Percentiles rank a stretch among this genome's conserved stretches.
Conservation (phyloP, 2,888 invertebrate species). For the Apamea sordens region DNA sequence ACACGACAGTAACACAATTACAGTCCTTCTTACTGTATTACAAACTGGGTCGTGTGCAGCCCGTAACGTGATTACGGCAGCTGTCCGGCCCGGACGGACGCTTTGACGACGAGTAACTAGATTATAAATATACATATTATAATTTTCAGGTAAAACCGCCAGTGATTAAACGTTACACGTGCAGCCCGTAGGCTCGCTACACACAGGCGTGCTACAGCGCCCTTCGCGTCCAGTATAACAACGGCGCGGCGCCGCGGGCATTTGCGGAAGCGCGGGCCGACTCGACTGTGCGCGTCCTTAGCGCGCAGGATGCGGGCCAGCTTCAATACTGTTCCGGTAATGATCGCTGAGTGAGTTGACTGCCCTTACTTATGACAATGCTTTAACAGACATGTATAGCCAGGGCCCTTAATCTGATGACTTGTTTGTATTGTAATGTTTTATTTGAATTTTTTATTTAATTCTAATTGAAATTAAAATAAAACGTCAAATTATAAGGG, state of each 20-base stretch:
- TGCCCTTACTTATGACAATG: background rate
- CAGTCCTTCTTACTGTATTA: constrained; percentile 29
- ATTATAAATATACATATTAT: constrained; percentile 42
- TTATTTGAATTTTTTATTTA: background rate
- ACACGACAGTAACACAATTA: constrained; percentile 20
- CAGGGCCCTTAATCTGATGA: no score
- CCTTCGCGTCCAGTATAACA: background rate
- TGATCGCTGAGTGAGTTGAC: background rate
- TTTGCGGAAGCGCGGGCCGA: no score
- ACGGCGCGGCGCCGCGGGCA: no score
- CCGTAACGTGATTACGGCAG: constrained; percentile 47
- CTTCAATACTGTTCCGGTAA: background rate
- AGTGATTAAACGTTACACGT: background rate
- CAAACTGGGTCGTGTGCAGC: constrained; percentile 21
- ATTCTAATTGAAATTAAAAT: no score
- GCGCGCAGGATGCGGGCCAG: background rate
- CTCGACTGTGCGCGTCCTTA: no score
- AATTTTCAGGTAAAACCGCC: constrained; percentile 26
- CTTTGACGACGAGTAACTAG: constrained; percentile 37
- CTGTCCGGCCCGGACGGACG: constrained; percentile 44
- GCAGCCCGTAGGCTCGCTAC: background rate
- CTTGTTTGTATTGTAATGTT: background rate
- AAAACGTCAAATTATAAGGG: no score
- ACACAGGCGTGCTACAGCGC: background rate
- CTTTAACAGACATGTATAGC: background rate